phyloP scores from a whole-genome alignment of 1,140 invertebrate genomes.

The Papilio machaon region DNA sequence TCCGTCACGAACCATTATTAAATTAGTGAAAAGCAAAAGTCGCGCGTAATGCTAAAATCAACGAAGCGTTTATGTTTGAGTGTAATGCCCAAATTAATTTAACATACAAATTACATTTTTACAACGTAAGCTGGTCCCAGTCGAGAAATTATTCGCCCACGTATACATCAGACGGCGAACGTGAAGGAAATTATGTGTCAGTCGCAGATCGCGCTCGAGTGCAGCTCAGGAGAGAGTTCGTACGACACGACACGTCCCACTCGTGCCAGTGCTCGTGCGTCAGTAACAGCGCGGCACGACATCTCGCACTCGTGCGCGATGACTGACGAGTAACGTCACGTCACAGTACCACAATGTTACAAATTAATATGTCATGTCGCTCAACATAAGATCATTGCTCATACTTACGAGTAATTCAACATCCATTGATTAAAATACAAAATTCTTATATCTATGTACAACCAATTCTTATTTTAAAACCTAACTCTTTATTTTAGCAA shows the following conservation, averaged over 20 bases:
- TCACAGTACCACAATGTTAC: not conserved
- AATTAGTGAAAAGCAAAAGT: not conserved
- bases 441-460: not conserved
- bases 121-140: not conserved
- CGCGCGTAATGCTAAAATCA: not conserved
- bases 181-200: constrained; percentile 17
- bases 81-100: constrained; percentile 10
- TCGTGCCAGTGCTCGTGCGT: not conserved
- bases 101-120: constrained; percentile 11
- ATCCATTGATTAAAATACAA: not conserved
- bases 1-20: not conserved
- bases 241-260: not conserved
- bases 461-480: too few species aligned
- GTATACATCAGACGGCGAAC: not conserved
- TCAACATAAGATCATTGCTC: not conserved
- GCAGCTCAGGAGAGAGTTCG: not conserved
- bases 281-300: not conserved
- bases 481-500: not conserved
- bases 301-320: not conserved
- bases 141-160: not conserved
- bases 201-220: constrained; percentile 10
- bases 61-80: not conserved
- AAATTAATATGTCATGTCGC: not conserved
- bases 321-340: not conserved
- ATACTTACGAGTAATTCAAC: not conserved